Base-by-base conservation (phyloP, 2,797 vertebrate species). In the Erpetoichthys calabaricus region DNA sequence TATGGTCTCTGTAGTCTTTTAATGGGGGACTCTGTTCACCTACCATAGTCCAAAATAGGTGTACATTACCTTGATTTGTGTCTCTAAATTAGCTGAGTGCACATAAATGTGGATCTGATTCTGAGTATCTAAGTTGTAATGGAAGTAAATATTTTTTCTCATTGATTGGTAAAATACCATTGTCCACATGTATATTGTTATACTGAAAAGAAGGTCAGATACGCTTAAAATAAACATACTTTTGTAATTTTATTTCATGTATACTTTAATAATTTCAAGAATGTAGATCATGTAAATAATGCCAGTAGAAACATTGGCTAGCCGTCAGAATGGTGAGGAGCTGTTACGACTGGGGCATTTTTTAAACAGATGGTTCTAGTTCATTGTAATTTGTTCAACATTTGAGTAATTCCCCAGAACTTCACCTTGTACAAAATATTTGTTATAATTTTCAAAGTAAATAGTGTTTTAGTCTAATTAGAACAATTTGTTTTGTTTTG, bases 281-380 rank as follows among this genome's bases (percentile, higher is more conserved):
- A 59, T 59, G 62, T 59, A 59, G 44, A 8, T 51, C 45, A 51
- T 62, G 67, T 70, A 67, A 76, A 68, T 9, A 42, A 57, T 65
- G 67, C 70, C 62, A 55, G 65, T 71, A 63, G 65, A 67, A 78
- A 63, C 3, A 59, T 59, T 58, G 4, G 44, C 62, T 54, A 68
- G 56, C 65, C 59, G 55, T 67, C 63, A 65, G 58, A 60, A 56
- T 55, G 41, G 61, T 57, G 59, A 65, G 62, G 51, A 1, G 55
- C 54, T 56, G 10, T 59, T 65, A 49, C 60, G 63, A 61, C 51
- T 63, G 60, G 55, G 53, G 43, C 65, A 45, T 70, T 75, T 65
- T 71, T 62, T 60, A 67, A 62, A 64, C 85, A 87, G 78, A 79
- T 87, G 83, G 71, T 84, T 85, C 73, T 81, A 73, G 68, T 86